Base-by-base conservation (phyloP, 2,797 vertebrate species). In the Chelonia mydas region DNA sequence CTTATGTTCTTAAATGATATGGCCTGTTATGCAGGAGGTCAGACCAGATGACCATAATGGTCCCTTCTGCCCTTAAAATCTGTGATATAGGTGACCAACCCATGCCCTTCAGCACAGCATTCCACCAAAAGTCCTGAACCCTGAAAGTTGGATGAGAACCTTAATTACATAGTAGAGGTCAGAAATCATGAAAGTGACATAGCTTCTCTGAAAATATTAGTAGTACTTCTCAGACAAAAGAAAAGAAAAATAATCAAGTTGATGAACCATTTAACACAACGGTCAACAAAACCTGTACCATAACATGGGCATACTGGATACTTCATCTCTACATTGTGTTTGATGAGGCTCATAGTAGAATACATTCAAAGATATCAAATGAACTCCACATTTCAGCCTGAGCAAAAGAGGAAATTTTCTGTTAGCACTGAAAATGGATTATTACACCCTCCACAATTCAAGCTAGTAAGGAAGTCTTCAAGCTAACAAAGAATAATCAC, bases 151-250 rank as follows among this genome's bases (percentile, higher is more conserved):
- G 72, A 19, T 41, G 90, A 85, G 81, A 91, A 87, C 74, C 1
- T 1, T 65, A 54, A 88, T 57, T 93, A 57, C 28, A 95, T 61
- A 45, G 37, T 74, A 90, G 31, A 59, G n/a, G 50, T 54, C 41
- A 87, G 77, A 90, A 93, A 90, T 92, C 81, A 84, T 1, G 2
- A 86, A 96, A 95, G 93, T 8, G 87, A 57, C 65, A 87, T 45
- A 47, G 33, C 81, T 92, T 25, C 65, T 95, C 50, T 87, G 45
- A 82, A 94, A 78, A 65, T 54, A 54, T 8, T 54, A 96, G 90
- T 88, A 91, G 16, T 41, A 89, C 86, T 92, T 76, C 37, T 88
- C 83, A 86, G 59, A 90, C 93, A 31, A 90, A 94, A 96, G 87
- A 31, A 55, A 90, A 78, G 57, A 12, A 4, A 92, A 80, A 96